Evolutionary conservation across 2,888 invertebrate species (phyloP), one percentile per base, ranked within the genome.

Genomic region (Gibbula magus): DNA sequence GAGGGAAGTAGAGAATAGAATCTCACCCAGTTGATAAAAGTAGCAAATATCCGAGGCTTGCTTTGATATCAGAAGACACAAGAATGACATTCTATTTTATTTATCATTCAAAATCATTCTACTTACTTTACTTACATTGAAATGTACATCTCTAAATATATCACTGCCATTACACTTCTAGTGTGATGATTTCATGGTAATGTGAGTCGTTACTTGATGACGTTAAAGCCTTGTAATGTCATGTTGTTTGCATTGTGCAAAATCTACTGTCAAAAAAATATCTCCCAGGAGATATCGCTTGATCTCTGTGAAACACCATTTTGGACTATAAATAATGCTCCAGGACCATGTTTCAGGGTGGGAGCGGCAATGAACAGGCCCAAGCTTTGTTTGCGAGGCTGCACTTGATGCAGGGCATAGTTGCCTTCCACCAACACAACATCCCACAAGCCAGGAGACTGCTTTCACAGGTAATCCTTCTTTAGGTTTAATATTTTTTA

Each of bases 371-470:
- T 94, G 96, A 95, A 0, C 94, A 95, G 3, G 96, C 95, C 0
- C 94, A 95, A 4, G 96, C 95, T 0, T 92, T 97, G 16, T 94
- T 96, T 81, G 95, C 96, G 95, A 94, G 97, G 0, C 93, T 97
- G 22, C 96, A 96, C 93, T 92, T 97, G 76, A 93, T 97, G 76
- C 96, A 97, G 93, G 96, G 96, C 7, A 95, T 97, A 79, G 95
- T 96, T 32, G 94, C 95, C 0, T 97, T 95, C 90, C 96, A 97
- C 91, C 95, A 96, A 92, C 96, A 96, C 91, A 94, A 94, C 81
- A 93, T 95, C 0, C 92, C 93, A 0, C 95, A 95, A 79, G 96
- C 96, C 0, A 93, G 93, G 67, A 90, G 92, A 0, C 93, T 96
- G 54, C 93, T 97, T 0, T 93, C 94, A 32, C 83, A 85, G 88